These are phyloP conservation scores for Turdus rufiventris DNA, from an alignment of 2,113 vertebrate species.

Conservation along the genomic window DNA sequence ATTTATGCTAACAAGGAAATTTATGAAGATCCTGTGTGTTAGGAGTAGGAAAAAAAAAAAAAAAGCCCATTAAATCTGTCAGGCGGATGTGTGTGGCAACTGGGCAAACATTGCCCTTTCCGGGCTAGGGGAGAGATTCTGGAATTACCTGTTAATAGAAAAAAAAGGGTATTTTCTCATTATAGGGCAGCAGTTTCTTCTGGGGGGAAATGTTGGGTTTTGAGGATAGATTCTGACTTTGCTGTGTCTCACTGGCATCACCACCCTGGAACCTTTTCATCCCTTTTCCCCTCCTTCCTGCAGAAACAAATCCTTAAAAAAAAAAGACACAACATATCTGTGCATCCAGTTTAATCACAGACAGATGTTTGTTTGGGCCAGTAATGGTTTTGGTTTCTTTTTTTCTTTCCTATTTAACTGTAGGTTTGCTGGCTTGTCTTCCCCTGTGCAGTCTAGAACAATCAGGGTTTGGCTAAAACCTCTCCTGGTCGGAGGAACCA, in stretches of 20 bases:
- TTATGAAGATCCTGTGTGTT: slow-evolving; percentile 64
- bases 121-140: not conserved
- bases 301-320: not conserved
- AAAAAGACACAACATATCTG: not conserved
- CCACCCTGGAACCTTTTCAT: not conserved
- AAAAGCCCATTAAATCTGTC: slow-evolving; percentile 38
- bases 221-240: not conserved
- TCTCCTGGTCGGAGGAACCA: slow-evolving; percentile 7
- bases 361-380: slow-evolving; percentile 48
- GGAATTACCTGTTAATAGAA: not conserved
- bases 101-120: slow-evolving; percentile 55
- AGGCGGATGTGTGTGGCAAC: slow-evolving; percentile 56
- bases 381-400: slow-evolving; percentile 35
- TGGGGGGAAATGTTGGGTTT: not conserved
- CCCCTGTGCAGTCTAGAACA: not conserved
- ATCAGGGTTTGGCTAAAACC: slow-evolving; percentile 16
- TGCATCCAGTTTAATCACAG: slow-evolving; percentile 31
- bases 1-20: slow-evolving; percentile 59
- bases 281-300: not conserved
- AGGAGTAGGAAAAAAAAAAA: slow-evolving; percentile 12
- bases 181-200: not conserved
- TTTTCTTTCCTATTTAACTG: slow-evolving; percentile 17
- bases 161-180: not conserved
- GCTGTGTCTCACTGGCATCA: not conserved
- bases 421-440: slow-evolving; percentile 13